Base-by-base conservation (phyloP, 2,888 invertebrate species). In the Aromia moschata region DNA sequence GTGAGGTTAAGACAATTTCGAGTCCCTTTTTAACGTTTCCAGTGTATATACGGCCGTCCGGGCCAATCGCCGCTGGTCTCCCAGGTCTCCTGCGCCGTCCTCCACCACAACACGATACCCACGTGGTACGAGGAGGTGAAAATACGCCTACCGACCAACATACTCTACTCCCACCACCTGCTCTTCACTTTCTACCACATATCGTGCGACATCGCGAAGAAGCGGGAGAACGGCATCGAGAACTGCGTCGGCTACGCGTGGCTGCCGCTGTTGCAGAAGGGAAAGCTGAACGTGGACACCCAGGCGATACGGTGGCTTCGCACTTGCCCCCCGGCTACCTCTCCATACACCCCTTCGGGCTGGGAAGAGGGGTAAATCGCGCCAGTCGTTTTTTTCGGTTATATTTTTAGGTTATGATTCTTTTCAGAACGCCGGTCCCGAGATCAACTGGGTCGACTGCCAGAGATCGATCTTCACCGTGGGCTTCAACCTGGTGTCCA, bases 151-250 rank as follows among this genome's bases (percentile, higher is more conserved):
- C 98, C 98, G 0, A 86, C 93, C 12, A 90, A 93, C 62, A 83
- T 98, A 47, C 90, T 92, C 37, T 81, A 89, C 0, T 88, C 90
- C 49, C 98, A 98, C 80, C 98, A 98, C 78, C 81, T 99, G 56
- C 84, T 98, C 51, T 98, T 98, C 82, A 93, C 94, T 2, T 98
- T 98, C 82, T 91, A 93, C 76, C 98, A 98, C 79, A 92, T 99
- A 61, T 95, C 96, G 60, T 97, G 98, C 77, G 93, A 95, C 81
- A 85, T 91, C 65, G 86, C 91, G 47, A 86, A 86, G 71, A 91
- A 91, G 75, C 87, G 89, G 52, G 91, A 91, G 67, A 86, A 88
- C 25, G 88, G 88, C 58, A 85, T 91, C 11, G 93, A 93, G 78
- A 91, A 87, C 65, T 89, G 93, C 71, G 93, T 98, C 52, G 98